Base-by-base conservation (phyloP, 1,140 invertebrate species). In the Homarus americanus region DNA sequence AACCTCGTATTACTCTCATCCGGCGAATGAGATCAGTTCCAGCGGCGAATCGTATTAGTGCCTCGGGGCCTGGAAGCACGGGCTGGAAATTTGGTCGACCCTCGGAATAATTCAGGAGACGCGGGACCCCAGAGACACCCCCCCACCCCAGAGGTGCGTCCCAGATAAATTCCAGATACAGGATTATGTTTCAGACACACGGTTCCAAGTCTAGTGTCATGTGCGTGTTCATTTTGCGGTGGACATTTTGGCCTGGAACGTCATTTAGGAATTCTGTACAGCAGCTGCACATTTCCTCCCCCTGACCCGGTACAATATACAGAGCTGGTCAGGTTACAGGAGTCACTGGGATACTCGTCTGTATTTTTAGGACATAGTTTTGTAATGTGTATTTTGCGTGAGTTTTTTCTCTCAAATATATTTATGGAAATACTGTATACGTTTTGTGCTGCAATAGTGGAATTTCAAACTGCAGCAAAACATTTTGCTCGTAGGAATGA, bases 41-140 rank as follows among this genome's bases (percentile, higher is more conserved):
- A 78, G 75, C 75, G 75, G 78, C 12, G 78, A 53, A 58, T 80
- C 79, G 79, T 82, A 38, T 82, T 82, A 63, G 79, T 38, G 79
- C 53, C 79, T 82, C 79, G 10, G 79, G 79, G 79, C 53, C 79
- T 58, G 79, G 58, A 63, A 82, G 79, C 79, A 1, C 34, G 49
- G 49, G 12, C 79, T 53, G 32, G 49, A 82, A 82, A 82, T 82
- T 38, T 82, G 79, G 79, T 82, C 79, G 79, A 82, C 79, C 79
- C 32, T 1, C 32, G 36, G 78, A 82, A 63, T 82, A 82, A 63
- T 82, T 82, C 79, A 82, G 79, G 79, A 82, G 28, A 49, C 49
- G 32, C n/a, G 44, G 49, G 28, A 17, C 63, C 12, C 63, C 24
- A 28, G n/a, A 24, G 12, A n/a, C n/a, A 28, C n/a, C 63, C n/a